phyloP scores from a whole-genome alignment of 1,140 invertebrate species.

The Macrostomum lignano region DNA sequence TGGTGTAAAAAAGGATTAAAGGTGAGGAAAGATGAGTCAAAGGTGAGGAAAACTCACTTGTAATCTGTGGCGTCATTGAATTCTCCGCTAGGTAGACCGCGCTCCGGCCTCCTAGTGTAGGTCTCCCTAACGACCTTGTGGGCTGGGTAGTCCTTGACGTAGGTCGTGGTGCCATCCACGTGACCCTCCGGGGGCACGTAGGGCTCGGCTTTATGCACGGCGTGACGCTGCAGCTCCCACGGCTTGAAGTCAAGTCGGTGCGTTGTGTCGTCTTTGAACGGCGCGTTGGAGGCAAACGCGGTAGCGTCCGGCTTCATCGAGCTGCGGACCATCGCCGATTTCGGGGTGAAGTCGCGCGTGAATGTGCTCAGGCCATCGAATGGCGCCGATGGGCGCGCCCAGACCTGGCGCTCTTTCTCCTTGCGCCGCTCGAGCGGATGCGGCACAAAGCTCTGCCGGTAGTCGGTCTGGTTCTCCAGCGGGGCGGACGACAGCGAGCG shows the following conservation, averaged over 20 bases:
- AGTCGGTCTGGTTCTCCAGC: slow-evolving; percentile 21
- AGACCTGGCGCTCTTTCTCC: slow-evolving; percentile 12
- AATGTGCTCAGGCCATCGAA: slow-evolving; percentile 24
- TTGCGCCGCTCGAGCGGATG: slow-evolving; percentile 13
- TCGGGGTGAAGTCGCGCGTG: slow-evolving; percentile 19
- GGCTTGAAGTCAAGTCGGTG: slow-evolving; percentile 19
- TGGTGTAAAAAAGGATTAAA: no score
- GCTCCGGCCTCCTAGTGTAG: no score
- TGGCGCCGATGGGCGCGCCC: slow-evolving; percentile 9
- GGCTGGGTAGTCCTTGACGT: slow-evolving; percentile 6
- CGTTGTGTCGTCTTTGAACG: slow-evolving; percentile 23
- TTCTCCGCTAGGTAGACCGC: no score
- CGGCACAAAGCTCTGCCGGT: slow-evolving; percentile 19
- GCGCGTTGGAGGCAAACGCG: slow-evolving; percentile 15
- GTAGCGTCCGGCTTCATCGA: slow-evolving; percentile 15
- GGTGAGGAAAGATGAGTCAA: no score
- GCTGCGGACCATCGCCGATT: slow-evolving; percentile 10
- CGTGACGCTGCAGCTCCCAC: slow-evolving; percentile 19
- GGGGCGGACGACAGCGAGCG: slow-evolving; percentile 16
- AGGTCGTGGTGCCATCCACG: slow-evolving; percentile 10
- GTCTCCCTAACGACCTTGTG: slow-evolving; percentile 3
- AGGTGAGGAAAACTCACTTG: no score
- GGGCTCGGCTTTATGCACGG: slow-evolving; percentile 12
- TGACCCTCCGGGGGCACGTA: slow-evolving; percentile 8
- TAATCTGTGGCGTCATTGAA: no score